Conservation (phyloP, 2,113 vertebrate species). For the Cephalopholis sonnerati region DNA sequence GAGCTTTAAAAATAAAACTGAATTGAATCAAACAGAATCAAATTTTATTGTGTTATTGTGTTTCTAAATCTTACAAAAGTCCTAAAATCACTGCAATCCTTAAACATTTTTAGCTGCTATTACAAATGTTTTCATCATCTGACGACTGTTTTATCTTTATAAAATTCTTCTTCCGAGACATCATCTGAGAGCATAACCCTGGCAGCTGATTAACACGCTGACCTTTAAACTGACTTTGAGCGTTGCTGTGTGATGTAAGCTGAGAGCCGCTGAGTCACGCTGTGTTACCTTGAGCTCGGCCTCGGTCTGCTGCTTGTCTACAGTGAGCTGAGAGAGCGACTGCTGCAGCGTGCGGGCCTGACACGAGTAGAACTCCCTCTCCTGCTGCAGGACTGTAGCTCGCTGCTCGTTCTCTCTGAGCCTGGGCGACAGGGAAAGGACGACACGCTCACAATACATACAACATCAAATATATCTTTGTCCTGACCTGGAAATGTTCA, state of each 20-base stretch:
- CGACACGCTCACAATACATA: background rate
- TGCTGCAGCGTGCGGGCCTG: slow-evolving; percentile 92
- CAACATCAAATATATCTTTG: background rate
- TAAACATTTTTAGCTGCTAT: background rate
- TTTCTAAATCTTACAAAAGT: too few relatives aligned
- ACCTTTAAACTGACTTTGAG: background rate
- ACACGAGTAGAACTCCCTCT: slow-evolving; percentile 92
- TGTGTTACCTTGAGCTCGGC: slow-evolving; percentile 92
- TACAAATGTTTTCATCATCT: background rate
- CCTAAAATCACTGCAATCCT: too few relatives aligned
- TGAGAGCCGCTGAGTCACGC: slow-evolving; percentile 12
- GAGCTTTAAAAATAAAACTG: too few relatives aligned
- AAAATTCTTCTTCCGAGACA: background rate
- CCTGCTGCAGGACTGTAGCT: slow-evolving; percentile 90
- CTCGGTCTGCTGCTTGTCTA: slow-evolving; percentile 94
- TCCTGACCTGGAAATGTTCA: background rate
- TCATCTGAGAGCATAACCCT: background rate
- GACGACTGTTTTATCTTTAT: too few relatives aligned
- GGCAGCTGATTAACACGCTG: background rate
- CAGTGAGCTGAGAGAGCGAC: slow-evolving; percentile 92
- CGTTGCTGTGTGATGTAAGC: background rate
- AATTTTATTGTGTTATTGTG: too few relatives aligned
- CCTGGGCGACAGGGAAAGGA: slow-evolving; percentile 74
- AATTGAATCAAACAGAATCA: too few relatives aligned
- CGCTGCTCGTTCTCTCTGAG: slow-evolving; percentile 91